Conservation (phyloP, 2,888 invertebrate genomes). For the Esperia sulphurella region DNA sequence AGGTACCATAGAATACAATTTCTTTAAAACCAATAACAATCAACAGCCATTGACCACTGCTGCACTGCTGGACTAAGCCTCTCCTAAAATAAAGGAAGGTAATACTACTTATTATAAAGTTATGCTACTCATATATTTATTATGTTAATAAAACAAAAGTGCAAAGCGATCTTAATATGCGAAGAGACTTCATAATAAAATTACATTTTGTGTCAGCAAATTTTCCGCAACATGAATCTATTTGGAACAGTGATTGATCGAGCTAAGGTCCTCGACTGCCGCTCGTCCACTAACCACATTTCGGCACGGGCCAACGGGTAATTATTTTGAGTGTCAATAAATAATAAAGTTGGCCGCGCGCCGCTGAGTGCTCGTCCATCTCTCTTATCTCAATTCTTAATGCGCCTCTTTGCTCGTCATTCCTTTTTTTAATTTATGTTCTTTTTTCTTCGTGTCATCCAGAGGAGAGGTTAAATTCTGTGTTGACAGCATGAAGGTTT, state of each 20-base stretch:
- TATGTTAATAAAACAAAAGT: too few species aligned
- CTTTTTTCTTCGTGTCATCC: slow-evolving; percentile 63
- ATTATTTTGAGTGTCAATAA: slow-evolving; percentile 80
- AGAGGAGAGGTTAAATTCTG: slow-evolving; percentile 67
- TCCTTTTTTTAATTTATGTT: slow-evolving; percentile 59
- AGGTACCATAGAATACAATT: too few species aligned
- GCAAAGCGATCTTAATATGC: too few species aligned
- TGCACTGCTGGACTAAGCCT: too few species aligned
- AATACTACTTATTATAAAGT: too few species aligned
- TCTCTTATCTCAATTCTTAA: slow-evolving; percentile 78
- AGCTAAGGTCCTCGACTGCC: slow-evolving; percentile 46
- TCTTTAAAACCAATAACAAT: too few species aligned
- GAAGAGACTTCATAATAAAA: background rate
- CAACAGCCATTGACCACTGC: too few species aligned
- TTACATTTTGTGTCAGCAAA: background rate
- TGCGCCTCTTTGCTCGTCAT: slow-evolving; percentile 75
- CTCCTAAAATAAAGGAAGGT: too few species aligned
- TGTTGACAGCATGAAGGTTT: slow-evolving; percentile 74
- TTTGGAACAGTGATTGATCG: slow-evolving; percentile 6
- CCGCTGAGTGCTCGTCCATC: slow-evolving; percentile 76
- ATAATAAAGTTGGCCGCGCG: slow-evolving; percentile 73
- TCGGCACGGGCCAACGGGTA: slow-evolving; percentile 76
- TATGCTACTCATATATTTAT: too few species aligned
- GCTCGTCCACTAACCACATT: slow-evolving; percentile 26
- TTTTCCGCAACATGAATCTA: slow-evolving; percentile 3